A percentile compares a stretch with the other conserved stretches of the same genome.
These are phyloP conservation scores for Ophioninae sp. DNA, from an alignment of 2,888 invertebrate species.

Conservation along the genomic window DNA sequence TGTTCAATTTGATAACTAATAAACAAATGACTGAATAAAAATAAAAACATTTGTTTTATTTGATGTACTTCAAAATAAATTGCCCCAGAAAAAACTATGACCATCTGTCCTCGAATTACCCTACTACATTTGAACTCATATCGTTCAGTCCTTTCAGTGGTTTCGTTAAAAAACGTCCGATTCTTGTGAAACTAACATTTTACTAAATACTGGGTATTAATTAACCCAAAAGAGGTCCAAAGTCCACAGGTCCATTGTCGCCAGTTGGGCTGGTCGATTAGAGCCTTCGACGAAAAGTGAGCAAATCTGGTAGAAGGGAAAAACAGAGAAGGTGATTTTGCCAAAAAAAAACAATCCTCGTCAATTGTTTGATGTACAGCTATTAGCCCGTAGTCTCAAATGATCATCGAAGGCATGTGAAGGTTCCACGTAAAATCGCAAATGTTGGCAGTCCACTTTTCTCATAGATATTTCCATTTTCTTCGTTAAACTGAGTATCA, in stretches of 20 bases:
- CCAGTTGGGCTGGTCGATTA: slow-evolving; percentile 3
- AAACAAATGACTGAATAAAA: too few species aligned
- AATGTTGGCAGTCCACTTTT: too few species aligned
- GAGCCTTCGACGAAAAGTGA: slow-evolving; percentile 2
- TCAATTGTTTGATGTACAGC: slow-evolving; percentile 38
- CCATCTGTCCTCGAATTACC: too few species aligned
- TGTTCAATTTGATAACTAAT: too few species aligned
- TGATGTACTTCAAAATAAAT: too few species aligned
- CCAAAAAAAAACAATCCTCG: slow-evolving; percentile 24
- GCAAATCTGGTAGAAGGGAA: slow-evolving; percentile 21
- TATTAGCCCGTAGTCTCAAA: slow-evolving; percentile 46
- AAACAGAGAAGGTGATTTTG: slow-evolving; percentile 23
- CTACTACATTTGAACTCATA: too few species aligned
- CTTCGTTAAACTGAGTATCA: too few species aligned
- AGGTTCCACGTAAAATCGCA: too few species aligned
- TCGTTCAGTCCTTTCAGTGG: too few species aligned
- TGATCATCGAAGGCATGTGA: slow-evolving; percentile 12
- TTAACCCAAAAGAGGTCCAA: not conserved
- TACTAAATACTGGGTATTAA: not conserved
- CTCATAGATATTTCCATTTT: too few species aligned
- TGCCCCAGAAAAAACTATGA: too few species aligned
- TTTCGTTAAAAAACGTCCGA: not conserved
- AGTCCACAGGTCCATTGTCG: slow-evolving; percentile 4
- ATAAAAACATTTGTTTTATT: too few species aligned
- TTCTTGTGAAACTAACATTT: not conserved